These are phyloP conservation scores for Ammospiza nelsoni DNA, from an alignment of 2,113 vertebrate species.

Conservation along the genomic window DNA sequence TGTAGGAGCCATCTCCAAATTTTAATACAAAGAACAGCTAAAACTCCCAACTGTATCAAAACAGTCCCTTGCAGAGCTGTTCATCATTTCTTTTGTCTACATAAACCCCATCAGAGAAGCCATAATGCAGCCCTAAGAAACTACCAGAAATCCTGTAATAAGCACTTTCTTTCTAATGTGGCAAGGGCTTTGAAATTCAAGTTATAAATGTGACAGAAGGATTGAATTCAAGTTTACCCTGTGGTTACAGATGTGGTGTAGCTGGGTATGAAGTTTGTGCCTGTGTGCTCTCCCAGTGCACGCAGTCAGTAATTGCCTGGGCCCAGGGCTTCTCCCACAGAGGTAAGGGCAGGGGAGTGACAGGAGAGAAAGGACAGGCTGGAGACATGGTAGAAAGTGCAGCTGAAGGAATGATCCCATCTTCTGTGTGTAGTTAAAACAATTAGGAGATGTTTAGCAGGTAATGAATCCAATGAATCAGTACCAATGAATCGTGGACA, in stretches of 20 bases:
- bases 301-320: not conserved
- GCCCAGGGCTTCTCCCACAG: not conserved
- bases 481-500: not conserved
- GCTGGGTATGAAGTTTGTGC: not conserved
- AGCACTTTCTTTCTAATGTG: not conserved
- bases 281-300: not conserved
- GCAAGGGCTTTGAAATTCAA: conserved; percentile 3
- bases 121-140: not conserved
- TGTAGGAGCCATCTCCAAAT: conserved; percentile 6
- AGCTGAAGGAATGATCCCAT: not conserved
- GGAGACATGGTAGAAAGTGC: not conserved
- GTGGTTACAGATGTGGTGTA: not conserved
- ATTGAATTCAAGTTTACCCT: conserved; percentile 6
- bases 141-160: not conserved
- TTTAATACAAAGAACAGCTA: conserved; percentile 4
- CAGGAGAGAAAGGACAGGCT: not conserved
- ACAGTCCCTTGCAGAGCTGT: conserved; percentile 1
- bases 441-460: not conserved
- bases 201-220: not conserved
- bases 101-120: not conserved
- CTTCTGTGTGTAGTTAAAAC: not conserved
- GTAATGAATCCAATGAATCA: not conserved
- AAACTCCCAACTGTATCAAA: conserved; percentile 31
- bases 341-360: not conserved
- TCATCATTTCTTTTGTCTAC: conserved; percentile 18